These are phyloP conservation scores for Tetraodon nigroviridis DNA, from an alignment of 2,113 vertebrate genomes.

Conservation along the genomic window DNA sequence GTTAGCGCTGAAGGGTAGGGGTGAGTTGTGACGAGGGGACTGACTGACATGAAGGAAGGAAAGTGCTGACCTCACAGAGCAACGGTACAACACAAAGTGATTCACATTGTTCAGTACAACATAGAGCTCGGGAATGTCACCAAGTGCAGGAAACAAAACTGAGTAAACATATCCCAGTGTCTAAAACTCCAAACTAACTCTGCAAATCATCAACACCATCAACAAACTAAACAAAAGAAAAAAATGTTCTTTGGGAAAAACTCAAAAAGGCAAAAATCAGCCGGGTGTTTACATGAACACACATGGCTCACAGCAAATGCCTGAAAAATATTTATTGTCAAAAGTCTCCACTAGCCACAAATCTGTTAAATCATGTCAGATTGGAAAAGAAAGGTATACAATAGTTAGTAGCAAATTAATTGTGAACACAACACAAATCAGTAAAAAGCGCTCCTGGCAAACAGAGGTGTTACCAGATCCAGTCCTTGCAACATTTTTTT, in stretches of 20 bases:
- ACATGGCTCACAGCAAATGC: too few relatives aligned
- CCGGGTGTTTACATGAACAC: background rate
- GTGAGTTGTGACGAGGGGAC: constrained; percentile 12
- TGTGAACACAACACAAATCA: constrained; percentile 7
- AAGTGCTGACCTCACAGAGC: constrained; percentile 76
- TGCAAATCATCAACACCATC: constrained; percentile 4
- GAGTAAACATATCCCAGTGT: constrained; percentile 52
- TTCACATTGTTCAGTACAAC: constrained; percentile 51
- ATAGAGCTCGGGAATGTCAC: constrained; percentile 64
- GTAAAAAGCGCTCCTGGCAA: constrained; percentile 16
- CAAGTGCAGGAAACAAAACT: constrained; percentile 12
- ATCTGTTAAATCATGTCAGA: too few relatives aligned
- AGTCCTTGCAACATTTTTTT: constrained; percentile 34
- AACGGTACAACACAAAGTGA: constrained; percentile 69
- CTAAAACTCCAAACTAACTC: constrained; percentile 17
- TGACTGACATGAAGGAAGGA: constrained; percentile 59
- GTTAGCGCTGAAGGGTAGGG: constrained; percentile 53
- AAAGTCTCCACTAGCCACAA: too few relatives aligned
- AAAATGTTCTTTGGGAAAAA: too few relatives aligned
- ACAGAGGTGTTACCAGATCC: constrained; percentile 10
- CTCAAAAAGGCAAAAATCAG: background rate
- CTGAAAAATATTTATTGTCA: too few relatives aligned
- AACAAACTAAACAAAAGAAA: constrained; percentile 17
- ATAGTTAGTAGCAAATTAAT: constrained; percentile 1
- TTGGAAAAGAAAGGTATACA: too few relatives aligned